Base-by-base conservation (phyloP, 1,140 invertebrate species). In the Asbolus verrucosus region DNA sequence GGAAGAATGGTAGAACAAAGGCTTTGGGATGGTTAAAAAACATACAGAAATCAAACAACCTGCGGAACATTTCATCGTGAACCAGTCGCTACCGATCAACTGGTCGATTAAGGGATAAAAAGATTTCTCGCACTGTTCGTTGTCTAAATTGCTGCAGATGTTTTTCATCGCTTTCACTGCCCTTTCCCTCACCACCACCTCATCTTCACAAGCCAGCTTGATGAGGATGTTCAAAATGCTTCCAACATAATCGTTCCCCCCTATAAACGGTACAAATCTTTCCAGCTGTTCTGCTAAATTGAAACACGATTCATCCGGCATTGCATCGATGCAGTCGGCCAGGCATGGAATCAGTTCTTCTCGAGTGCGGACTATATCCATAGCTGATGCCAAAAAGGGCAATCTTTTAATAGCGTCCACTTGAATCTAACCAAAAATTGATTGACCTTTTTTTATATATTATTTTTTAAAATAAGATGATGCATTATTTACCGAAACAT, bases 21-120 rank as follows among this genome's bases (percentile, higher is more conserved):
- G 11, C 19, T 65, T 15, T 31, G n/a, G 11, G 11, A n/a, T 14
- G 19, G 14, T n/a, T n/a, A n/a, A n/a, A n/a, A n/a, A n/a, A 72
- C 74, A 71, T 75, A 78, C 78, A 13, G 78, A 27, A 66, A 76
- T 73, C 9, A 79, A 36, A 36, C 61, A 70, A 4, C 72, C 61
- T 1, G 74, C 72, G 0, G 78, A 76, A 46, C 78, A 78, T 70
- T 78, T 79, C 11, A 70, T 73, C 2, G 77, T 75, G 68, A 78
- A 79, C 78, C 77, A 79, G 6, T 77, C 75, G 30, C 75, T 70
- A 9, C 71, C 59, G 6, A 67, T 61, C 59, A 79, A 60, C 1
- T 30, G 18, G 2, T 73, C 36, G 1, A 79, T 39, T 2, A 78
- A 0, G 6, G 62, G 54, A 1, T 69, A n/a, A 14, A 72, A 67